These are phyloP conservation scores for Antedon mediterranea DNA, from an alignment of 53 echinoderm and acorn worm species.

Conservation along the genomic window DNA sequence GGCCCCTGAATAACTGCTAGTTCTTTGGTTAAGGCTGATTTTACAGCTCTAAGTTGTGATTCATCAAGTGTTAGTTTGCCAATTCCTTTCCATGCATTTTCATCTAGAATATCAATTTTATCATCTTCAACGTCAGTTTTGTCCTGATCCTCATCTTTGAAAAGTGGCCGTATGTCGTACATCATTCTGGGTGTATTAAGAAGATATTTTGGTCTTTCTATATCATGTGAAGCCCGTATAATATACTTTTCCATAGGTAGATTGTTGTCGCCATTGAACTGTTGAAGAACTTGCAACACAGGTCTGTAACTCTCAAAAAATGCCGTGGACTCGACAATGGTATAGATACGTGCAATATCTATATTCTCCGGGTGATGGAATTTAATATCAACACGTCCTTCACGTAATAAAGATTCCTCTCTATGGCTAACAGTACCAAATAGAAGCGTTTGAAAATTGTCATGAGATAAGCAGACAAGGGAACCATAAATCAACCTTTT, in stretches of 20 bases:
- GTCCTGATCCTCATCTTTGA: not conserved
- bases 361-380: conserved; percentile 35
- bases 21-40: conserved; percentile 61
- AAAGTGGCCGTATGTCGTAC: conserved; percentile 1
- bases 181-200: not conserved
- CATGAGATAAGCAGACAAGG: conserved; percentile 46
- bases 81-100: conserved; percentile 17
- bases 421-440: conserved; percentile 45
- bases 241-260: conserved; percentile 69
- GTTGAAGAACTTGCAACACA: conserved; percentile 55
- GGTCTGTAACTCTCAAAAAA: conserved; percentile 84
- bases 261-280: conserved; percentile 15
- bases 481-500: conserved; percentile 69
- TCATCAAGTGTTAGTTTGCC: conserved; percentile 29
- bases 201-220: conserved; percentile 45
- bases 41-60: conserved; percentile 40
- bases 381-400: conserved; percentile 64
- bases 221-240: conserved; percentile 14
- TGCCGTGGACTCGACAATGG: conserved; percentile 80
- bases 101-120: conserved; percentile 1
- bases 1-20: conserved; percentile 81
- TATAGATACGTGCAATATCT: conserved; percentile 22
- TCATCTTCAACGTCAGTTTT: too few species aligned
- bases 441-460: conserved; percentile 40
- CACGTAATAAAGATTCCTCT: conserved; percentile 30